A percentile compares a stretch with the other conserved stretches of the same genome.
These are phyloP conservation scores for Meandrusa payeni DNA, from an alignment of 2,888 invertebrate species.

Conservation along the genomic window DNA sequence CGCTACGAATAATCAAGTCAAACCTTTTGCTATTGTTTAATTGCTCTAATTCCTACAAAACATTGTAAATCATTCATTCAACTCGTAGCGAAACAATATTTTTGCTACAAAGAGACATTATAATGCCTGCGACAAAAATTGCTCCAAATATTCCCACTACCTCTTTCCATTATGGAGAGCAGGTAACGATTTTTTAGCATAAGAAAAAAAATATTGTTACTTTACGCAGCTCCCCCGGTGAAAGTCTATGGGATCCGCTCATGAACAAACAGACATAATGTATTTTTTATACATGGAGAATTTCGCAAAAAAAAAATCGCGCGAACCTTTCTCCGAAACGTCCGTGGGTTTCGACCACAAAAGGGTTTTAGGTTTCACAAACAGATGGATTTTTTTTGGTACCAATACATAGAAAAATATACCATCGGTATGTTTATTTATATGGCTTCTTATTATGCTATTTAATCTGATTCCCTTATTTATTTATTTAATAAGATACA, in stretches of 20 bases:
- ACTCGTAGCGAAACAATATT: neutral
- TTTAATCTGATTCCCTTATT: neutral
- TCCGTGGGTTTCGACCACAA: slow-evolving; percentile 48
- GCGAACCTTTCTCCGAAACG: slow-evolving; percentile 56
- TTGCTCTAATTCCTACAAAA: slow-evolving; percentile 8
- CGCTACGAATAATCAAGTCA: neutral
- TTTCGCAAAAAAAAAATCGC: slow-evolving; percentile 55
- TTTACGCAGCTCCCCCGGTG: slow-evolving; percentile 44
- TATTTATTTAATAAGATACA: too few relatives aligned
- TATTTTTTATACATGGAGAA: slow-evolving; percentile 46
- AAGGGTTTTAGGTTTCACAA: slow-evolving; percentile 74
- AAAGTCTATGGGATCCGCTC: slow-evolving; percentile 45
- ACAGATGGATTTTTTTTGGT: slow-evolving; percentile 48
- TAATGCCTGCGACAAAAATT: slow-evolving; percentile 28
- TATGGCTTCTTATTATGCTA: slow-evolving; percentile 3
- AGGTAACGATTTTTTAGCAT: slow-evolving; percentile 42
- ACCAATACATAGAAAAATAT: slow-evolving; percentile 28
- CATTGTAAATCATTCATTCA: slow-evolving; percentile 4
- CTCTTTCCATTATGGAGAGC: slow-evolving; percentile 40
- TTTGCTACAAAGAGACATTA: slow-evolving; percentile 3
- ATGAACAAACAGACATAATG: slow-evolving; percentile 53
- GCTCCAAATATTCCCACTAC: slow-evolving; percentile 51
- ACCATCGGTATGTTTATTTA: slow-evolving; percentile 19
- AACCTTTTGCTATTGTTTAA: slow-evolving; percentile 4
- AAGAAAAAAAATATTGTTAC: slow-evolving; percentile 34